Percentiles rank a stretch among this genome's conserved stretches.
Evolutionary conservation across 2,113 vertebrate genomes (phyloP).

Genomic region (Microtus richardsoni): DNA sequence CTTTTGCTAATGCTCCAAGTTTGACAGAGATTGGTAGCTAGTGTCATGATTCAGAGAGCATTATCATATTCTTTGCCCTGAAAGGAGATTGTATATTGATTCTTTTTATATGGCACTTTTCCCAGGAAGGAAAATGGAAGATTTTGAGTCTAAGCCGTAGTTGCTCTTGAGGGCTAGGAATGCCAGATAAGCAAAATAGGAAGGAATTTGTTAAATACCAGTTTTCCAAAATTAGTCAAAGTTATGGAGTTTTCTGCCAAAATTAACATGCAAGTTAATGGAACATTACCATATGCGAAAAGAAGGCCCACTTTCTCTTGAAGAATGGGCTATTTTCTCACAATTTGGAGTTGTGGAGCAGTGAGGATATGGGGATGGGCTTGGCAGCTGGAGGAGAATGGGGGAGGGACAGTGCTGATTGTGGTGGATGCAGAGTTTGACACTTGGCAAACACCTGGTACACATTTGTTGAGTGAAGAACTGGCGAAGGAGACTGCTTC

Average conservation of each 20-base stretch:
- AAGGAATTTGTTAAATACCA: conserved; percentile 74
- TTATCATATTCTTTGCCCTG: conserved; percentile 78
- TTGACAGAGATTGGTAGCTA: conserved; percentile 72
- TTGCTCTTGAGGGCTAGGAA: conserved; percentile 53
- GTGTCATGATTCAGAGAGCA: conserved; percentile 54
- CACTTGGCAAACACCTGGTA: background rate
- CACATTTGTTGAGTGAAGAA: background rate
- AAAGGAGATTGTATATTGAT: conserved; percentile 79
- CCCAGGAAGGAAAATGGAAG: conserved; percentile 69
- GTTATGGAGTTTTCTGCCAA: conserved; percentile 59
- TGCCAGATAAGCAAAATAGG: conserved; percentile 74
- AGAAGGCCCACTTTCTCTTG: conserved; percentile 9
- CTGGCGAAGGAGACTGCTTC: background rate
- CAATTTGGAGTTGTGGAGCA: background rate
- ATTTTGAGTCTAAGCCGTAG: conserved; percentile 68
- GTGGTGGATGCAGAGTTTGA: background rate
- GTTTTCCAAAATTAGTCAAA: conserved; percentile 76
- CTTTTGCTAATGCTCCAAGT: conserved; percentile 57
- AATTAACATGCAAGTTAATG: conserved; percentile 50
- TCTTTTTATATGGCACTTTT: conserved; percentile 72
- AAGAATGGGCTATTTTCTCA: conserved; percentile 25
- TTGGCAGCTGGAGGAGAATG: background rate
- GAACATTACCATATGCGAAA: conserved; percentile 37
- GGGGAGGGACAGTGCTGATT: background rate
- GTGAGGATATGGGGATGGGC: background rate